Evolutionary conservation across 2,113 vertebrate genomes (phyloP).

Genomic region (Corythornis vintsioides): DNA sequence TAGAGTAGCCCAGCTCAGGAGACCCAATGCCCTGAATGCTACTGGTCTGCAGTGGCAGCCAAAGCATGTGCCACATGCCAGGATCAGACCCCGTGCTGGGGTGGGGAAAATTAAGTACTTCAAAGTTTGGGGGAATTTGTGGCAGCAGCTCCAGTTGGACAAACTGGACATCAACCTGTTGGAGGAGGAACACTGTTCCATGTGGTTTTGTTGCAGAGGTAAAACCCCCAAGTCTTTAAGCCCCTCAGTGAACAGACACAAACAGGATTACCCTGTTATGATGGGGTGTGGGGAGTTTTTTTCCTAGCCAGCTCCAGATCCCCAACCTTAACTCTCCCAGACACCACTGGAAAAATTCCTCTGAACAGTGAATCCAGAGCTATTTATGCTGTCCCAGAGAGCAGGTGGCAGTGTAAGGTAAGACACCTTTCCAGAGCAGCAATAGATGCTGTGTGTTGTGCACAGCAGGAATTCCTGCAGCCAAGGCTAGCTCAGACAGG

Average conservation of each 20-base stretch:
- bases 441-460: background rate
- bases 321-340: background rate
- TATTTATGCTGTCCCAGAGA: background rate
- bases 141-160: background rate
- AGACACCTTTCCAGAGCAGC: background rate
- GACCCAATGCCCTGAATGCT: accelerated
- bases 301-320: background rate
- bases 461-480: background rate
- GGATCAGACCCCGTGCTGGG: background rate
- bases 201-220: background rate
- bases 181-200: background rate
- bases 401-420: background rate
- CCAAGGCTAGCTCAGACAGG: background rate
- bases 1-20: background rate
- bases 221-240: background rate
- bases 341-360: background rate
- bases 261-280: background rate
- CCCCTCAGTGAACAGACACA: background rate
- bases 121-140: background rate
- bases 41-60: background rate
- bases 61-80: background rate
- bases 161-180: background rate
- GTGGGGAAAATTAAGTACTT: background rate
- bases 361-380: background rate
- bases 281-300: background rate